Conservation (phyloP, 2,113 vertebrate genomes). For the Furnarius figulus region DNA sequence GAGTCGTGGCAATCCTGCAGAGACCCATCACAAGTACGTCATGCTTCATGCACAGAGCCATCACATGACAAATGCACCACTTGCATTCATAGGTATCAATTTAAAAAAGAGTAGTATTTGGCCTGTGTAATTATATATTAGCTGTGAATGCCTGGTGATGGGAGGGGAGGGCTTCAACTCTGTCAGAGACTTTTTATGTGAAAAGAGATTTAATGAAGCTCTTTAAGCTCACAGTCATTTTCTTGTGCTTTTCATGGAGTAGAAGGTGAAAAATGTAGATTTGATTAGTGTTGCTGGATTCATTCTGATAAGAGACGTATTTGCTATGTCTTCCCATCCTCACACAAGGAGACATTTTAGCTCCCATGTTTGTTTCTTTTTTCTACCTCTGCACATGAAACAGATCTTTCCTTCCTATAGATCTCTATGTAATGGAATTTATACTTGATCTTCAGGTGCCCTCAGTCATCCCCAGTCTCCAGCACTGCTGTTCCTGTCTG, state of each 20-base stretch:
- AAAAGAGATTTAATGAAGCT: constrained; percentile 11
- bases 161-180: background rate
- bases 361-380: background rate
- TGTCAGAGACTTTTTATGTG: background rate
- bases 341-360: background rate
- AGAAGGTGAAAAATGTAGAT: background rate
- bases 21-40: background rate
- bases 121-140: background rate
- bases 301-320: background rate
- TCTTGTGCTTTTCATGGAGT: background rate
- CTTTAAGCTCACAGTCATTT: background rate
- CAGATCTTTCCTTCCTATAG: background rate
- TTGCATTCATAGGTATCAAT: background rate
- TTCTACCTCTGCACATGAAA: background rate
- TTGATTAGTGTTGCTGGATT: background rate
- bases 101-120: background rate
- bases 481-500: background rate
- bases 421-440: background rate
- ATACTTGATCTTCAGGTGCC: background rate
- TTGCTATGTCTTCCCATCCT: background rate
- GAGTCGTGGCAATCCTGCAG: background rate
- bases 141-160: background rate
- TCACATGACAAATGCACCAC: background rate
- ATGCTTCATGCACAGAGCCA: background rate
- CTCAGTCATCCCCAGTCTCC: background rate